Conservation (phyloP, 2,113 vertebrate species). For the Poeciliopsis turrubarensis region DNA sequence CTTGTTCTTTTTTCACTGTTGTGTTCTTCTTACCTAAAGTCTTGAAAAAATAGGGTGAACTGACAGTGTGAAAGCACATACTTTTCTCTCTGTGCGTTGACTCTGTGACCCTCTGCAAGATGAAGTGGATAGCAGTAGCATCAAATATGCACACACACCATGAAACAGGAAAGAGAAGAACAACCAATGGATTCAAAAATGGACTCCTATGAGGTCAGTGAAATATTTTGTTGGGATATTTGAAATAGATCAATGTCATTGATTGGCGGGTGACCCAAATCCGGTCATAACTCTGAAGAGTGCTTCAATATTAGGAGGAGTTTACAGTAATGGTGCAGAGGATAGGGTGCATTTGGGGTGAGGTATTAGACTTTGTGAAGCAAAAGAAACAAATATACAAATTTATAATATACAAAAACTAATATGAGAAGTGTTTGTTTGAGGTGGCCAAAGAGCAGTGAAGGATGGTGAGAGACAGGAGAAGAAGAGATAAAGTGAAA, state of each 20-base stretch:
- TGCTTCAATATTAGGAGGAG: not conserved
- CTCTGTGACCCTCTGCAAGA: not conserved
- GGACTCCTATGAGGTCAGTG: slow-evolving; percentile 1
- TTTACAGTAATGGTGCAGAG: slow-evolving; percentile 16
- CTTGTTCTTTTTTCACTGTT: not conserved
- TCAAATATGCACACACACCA: not conserved
- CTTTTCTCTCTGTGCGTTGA: not conserved
- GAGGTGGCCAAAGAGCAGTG: slow-evolving; percentile 26
- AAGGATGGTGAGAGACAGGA: slow-evolving; percentile 30
- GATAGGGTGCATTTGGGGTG: not conserved
- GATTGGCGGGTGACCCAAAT: slow-evolving; percentile 12
- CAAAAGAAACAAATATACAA: not conserved
- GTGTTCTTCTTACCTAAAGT: not conserved
- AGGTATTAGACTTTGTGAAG: not conserved
- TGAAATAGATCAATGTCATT: slow-evolving; percentile 10
- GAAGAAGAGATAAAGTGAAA: slow-evolving; percentile 22
- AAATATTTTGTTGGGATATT: slow-evolving; percentile 35
- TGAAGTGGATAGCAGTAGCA: not conserved
- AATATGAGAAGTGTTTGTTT: slow-evolving; percentile 23
- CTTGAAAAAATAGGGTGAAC: not conserved
- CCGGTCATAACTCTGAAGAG: not conserved
- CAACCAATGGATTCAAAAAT: slow-evolving; percentile 22
- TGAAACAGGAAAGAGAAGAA: slow-evolving; percentile 1
- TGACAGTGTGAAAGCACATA: not conserved
- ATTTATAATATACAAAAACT: not conserved